phyloP scores from a whole-genome alignment of 2,888 invertebrate species.

The Drosophila sordidula region DNA sequence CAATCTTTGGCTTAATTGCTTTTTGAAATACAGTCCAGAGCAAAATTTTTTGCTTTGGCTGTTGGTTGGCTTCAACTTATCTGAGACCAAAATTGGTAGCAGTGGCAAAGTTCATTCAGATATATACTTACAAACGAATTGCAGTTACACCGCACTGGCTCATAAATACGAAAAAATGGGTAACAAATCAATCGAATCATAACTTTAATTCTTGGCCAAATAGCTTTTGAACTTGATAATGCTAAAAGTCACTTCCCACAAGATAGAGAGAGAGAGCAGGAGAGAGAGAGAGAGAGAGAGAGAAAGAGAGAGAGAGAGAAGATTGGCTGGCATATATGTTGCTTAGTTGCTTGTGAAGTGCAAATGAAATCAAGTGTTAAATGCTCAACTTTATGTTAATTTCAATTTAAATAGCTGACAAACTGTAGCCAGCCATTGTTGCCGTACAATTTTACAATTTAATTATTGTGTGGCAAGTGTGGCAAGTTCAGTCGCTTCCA shows the following conservation, averaged over 20 bases:
- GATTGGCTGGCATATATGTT: too few relatives aligned
- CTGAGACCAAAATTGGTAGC: background rate
- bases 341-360: background rate
- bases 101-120: conserved; percentile 25
- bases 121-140: conserved; percentile 12
- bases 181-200: conserved; percentile 3
- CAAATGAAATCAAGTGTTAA: background rate
- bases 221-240: background rate
- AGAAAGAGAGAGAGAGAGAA: background rate
- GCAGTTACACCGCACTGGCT: background rate
- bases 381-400: background rate
- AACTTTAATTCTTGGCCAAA: background rate
- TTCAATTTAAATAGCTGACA: background rate
- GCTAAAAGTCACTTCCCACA: background rate
- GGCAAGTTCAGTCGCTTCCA: conserved; percentile 2
- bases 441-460: conserved; percentile 14
- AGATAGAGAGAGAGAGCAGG: background rate
- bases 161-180: background rate
- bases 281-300: background rate
- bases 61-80: background rate
- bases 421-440: background rate
- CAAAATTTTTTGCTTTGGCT: conserved; percentile 1
- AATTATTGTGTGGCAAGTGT: conserved; percentile 6
- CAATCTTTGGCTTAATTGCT: conserved; percentile 8
- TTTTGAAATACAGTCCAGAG: conserved; percentile 15